Conservation (phyloP, 2,797 vertebrate genomes). For the Labeo calbasu region DNA sequence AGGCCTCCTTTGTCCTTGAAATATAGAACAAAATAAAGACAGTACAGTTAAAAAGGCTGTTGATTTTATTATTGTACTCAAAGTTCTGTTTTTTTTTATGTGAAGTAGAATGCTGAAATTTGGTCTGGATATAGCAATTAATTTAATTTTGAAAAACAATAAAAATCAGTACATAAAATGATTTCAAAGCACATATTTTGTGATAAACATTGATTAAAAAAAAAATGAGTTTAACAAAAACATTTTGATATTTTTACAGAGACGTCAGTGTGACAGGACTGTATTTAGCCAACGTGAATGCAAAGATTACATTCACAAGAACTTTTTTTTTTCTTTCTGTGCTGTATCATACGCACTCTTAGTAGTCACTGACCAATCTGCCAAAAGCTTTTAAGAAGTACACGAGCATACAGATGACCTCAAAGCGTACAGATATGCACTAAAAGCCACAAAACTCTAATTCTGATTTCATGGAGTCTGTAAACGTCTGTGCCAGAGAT, state of each 20-base stretch:
- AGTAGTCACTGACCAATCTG: background rate
- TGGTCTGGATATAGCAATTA: background rate
- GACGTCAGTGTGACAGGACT: background rate
- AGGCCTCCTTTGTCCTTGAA: conserved; percentile 15
- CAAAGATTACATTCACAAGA: too few relatives aligned
- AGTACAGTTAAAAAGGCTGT: background rate
- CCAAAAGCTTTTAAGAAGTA: background rate
- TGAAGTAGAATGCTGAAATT: background rate
- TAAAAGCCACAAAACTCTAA: conserved; percentile 14
- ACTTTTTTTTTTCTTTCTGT: too few relatives aligned
- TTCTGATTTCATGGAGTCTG: conserved; percentile 28
- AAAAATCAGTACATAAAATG: background rate
- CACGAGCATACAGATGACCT: background rate
- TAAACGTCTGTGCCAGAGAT: background rate
- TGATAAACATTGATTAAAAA: too few relatives aligned
- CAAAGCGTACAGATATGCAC: background rate
- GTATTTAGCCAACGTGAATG: too few relatives aligned
- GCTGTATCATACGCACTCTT: too few relatives aligned
- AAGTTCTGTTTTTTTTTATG: background rate
- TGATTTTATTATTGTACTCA: background rate
- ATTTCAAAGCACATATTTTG: background rate
- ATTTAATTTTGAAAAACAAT: background rate
- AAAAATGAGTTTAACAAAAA: background rate
- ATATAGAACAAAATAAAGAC: background rate
- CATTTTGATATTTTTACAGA: background rate